A percentile compares a stretch with the other conserved stretches of the same genome.
Conservation (phyloP, 2,888 invertebrate genomes). For the Trypoxylon attenuatum region DNA sequence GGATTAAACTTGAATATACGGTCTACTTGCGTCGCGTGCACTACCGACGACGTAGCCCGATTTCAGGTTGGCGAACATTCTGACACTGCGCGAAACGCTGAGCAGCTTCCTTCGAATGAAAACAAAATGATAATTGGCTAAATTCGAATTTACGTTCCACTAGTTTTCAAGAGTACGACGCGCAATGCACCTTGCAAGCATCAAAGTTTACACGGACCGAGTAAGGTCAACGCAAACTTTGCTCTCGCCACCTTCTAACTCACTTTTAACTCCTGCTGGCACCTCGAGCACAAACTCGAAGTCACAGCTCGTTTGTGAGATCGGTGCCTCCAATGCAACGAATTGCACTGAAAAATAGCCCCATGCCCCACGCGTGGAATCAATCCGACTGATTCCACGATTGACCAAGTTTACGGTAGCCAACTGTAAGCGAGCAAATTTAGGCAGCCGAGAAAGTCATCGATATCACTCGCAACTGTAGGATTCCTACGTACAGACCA, state of each 20-base stretch:
- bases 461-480: no score
- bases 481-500: no score
- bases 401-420: no score
- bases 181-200: neutral
- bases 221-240: no score
- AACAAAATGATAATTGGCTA: neutral
- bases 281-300: no score
- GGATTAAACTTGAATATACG: constrained; percentile 28
- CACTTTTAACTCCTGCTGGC: no score
- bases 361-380: no score
- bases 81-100: neutral
- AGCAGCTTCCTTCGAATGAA: neutral
- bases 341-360: no score
- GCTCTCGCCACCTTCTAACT: neutral
- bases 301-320: no score
- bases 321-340: no score
- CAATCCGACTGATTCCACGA: no score
- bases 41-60: constrained; percentile 8
- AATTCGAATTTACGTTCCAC: constrained; percentile 13
- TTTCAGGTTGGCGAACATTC: constrained; percentile 12
- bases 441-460: constrained; percentile 1
- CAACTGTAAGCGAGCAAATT: neutral
- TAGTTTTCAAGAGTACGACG: neutral
- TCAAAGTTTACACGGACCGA: neutral
- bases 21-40: neutral